Evolutionary conservation across 2,888 invertebrate genomes (phyloP).

Genomic region (Corythucha ciliata): DNA sequence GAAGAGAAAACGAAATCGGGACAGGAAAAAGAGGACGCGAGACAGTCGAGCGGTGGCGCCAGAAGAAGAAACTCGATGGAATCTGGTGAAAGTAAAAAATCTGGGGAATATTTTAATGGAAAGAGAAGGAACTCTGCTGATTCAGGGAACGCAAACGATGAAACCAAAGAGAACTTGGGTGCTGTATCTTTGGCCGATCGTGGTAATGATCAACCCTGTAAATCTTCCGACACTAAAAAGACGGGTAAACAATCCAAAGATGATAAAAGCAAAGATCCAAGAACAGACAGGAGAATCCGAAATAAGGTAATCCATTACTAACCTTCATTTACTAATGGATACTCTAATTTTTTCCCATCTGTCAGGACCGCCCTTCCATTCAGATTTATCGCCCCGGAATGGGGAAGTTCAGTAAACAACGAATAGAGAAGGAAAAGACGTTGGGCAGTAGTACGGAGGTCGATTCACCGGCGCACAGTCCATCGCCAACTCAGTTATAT

Average conservation of each 20-base stretch:
- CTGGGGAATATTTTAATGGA: conserved; percentile 1
- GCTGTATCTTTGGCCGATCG: no score
- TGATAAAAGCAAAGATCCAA: conserved; percentile 42
- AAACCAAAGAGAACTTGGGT: no score
- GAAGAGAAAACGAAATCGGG: not conserved
- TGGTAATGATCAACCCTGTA: not conserved
- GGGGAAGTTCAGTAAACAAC: conserved; percentile 65
- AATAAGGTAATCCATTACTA: conserved; percentile 49
- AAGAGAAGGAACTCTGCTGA: not conserved
- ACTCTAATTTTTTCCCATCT: conserved; percentile 16
- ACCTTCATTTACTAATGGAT: conserved; percentile 2
- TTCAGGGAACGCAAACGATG: no score
- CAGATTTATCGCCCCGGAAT: conserved; percentile 85
- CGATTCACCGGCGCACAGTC: conserved; percentile 35
- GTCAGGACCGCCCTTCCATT: conserved; percentile 76
- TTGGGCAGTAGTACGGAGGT: conserved; percentile 40
- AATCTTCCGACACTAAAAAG: conserved; percentile 8
- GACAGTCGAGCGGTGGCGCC: no score
- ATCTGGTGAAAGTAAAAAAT: conserved; percentile 9
- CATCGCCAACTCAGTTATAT: no score
- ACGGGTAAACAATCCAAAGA: conserved; percentile 10
- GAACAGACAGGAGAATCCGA: conserved; percentile 53
- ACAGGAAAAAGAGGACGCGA: not conserved
- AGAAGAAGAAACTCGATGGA: no score
- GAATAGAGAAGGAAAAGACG: conserved; percentile 45